Evolutionary conservation across 30 jellyfish, hydroid and myxozoan genomes (phyloP).

Genomic region (Aurelia sp.): DNA sequence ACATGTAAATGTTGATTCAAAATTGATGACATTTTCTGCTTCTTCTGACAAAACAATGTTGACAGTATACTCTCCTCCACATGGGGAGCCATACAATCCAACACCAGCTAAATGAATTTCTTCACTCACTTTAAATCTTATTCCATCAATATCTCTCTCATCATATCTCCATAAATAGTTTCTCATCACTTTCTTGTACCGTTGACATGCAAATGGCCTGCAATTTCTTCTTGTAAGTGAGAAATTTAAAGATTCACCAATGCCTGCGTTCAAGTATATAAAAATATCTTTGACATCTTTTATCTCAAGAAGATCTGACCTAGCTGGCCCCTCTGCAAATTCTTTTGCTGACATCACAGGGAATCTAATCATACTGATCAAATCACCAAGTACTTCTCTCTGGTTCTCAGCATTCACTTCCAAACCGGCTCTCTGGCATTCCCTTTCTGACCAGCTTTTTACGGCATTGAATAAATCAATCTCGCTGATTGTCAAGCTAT

Average conservation of each 20-base stretch:
- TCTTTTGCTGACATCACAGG: slow-evolving; percentile 98
- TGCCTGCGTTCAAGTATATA: slow-evolving; percentile 83
- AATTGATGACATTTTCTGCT: slow-evolving; percentile 57
- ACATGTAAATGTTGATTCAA: slow-evolving; percentile 78
- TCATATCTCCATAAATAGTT: slow-evolving; percentile 98
- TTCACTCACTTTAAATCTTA: slow-evolving; percentile 87
- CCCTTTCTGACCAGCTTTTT: slow-evolving; percentile 85
- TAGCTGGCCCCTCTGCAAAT: slow-evolving; percentile 98
- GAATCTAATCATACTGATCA: slow-evolving; percentile 78
- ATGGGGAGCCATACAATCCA: slow-evolving; percentile 96
- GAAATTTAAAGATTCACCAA: slow-evolving; percentile 58
- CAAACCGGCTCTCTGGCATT: slow-evolving; percentile 66
- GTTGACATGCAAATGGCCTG: slow-evolving; percentile 79
- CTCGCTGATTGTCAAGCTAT: slow-evolving; percentile 74
- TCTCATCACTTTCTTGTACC: slow-evolving; percentile 82
- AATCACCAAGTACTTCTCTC: slow-evolving; percentile 56
- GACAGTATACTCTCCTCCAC: slow-evolving; percentile 95
- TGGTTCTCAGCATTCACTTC: slow-evolving; percentile 62
- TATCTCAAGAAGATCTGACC: slow-evolving; percentile 86
- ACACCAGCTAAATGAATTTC: slow-evolving; percentile 86
- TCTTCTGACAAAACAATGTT: slow-evolving; percentile 60
- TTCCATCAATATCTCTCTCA: slow-evolving; percentile 91
- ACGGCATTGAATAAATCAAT: slow-evolving; percentile 88
- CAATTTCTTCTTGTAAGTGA: slow-evolving; percentile 56
- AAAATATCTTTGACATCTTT: slow-evolving; percentile 84